Evolutionary conservation across 2,888 invertebrate genomes (phyloP).

Genomic region (Scaptodrosophila latifasciaeformis): DNA sequence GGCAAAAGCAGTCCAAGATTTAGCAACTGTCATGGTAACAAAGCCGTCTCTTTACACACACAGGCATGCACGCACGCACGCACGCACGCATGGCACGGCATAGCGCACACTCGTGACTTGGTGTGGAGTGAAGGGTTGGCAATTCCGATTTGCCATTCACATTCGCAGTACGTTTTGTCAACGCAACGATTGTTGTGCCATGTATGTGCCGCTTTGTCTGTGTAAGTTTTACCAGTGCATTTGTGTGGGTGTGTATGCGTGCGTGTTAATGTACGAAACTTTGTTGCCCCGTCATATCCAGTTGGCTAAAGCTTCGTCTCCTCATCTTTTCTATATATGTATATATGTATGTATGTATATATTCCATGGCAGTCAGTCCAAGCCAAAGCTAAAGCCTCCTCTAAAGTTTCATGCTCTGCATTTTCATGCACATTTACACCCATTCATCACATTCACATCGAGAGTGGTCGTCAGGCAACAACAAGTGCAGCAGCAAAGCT

Average conservation of each 20-base stretch:
- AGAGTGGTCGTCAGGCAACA: slow-evolving; percentile 13
- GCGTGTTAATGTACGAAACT: slow-evolving; percentile 64
- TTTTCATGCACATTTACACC: slow-evolving; percentile 41
- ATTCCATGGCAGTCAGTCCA: no score
- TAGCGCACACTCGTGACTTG: no score
- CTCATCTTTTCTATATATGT: not conserved
- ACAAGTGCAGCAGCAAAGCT: not conserved
- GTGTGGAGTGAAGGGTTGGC: slow-evolving; percentile 20
- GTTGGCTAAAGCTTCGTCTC: no score
- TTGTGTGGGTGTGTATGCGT: slow-evolving; percentile 35
- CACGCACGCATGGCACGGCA: slow-evolving; percentile 11
- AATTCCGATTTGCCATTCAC: slow-evolving; percentile 44
- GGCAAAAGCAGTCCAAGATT: no score
- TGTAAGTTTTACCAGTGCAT: no score
- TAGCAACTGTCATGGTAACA: no score
- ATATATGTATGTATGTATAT: not conserved
- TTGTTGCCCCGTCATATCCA: slow-evolving; percentile 34
- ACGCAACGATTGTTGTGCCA: not conserved
- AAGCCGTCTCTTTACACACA: no score
- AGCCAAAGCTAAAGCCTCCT: slow-evolving; percentile 19
- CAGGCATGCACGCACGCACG: no score
- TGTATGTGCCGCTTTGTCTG: no score
- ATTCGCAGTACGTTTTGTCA: not conserved
- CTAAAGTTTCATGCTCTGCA: not conserved
- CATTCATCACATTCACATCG: slow-evolving; percentile 16